Base-by-base conservation (phyloP, 64 coral and sea anemone genomes). In the Catalaphyllia jardinei region DNA sequence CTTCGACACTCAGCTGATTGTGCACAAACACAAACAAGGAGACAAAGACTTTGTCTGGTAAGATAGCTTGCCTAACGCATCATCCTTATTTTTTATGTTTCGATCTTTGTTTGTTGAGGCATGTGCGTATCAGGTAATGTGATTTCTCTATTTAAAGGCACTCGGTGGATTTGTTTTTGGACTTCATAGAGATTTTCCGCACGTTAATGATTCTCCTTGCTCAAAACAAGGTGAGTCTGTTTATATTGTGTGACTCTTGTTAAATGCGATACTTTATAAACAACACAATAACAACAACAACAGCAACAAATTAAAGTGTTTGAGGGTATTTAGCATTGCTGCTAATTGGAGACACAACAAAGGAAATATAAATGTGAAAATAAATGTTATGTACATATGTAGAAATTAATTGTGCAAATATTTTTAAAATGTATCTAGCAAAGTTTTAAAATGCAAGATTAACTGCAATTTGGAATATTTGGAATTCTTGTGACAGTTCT, bases 31-130 rank as follows among this genome's bases (percentile, higher is more conserved):
- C 65, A 86, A 86, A 55, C 69, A 62, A 25, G 97, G 97, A 62
- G 97, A 99, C 78, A 93, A 93, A 86, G 97, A 99, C 60, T 99
- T 86, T 93, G 85, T 99, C 29, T 99, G 97, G 97, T 99, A 90
- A 79, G 91, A 38, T 55, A 16, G 10, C 54, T 57, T 12, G 54
- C 54, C 10, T 57, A 57, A 57, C 15, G 10, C 54, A 57, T 31
- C 18, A 65, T 65, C 18, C 24, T 18, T 15, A 65, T 65, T 65
- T 65, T 20, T 20, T 65, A 8, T 65, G 17, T 8, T 65, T 65
- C 62, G 0, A 65, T 22, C 24, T 65, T 69, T 42, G 4, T 67
- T 12, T 71, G 31, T 33, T 86, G 7, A 25, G 29, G 3, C 46
- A 42, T 35, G 20, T 86, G 19, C 24, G 4, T 19, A 54, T 27